phyloP scores from a whole-genome alignment of 2,113 vertebrate species.

The Monopterus albus region DNA sequence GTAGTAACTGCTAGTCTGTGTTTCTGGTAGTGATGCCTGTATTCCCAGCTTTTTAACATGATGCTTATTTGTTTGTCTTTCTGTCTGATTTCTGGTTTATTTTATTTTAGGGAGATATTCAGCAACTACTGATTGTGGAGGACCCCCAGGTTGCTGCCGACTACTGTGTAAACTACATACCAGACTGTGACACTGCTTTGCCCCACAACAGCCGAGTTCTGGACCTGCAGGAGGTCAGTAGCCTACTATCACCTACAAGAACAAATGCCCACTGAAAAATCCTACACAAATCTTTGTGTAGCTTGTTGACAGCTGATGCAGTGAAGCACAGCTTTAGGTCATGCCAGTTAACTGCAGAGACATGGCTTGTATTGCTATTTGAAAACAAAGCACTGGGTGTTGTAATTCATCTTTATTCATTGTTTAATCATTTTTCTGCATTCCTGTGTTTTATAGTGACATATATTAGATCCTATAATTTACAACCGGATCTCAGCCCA shows the following conservation, averaged over 20 bases:
- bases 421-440: background rate
- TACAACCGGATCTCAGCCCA: conserved; percentile 11
- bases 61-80: conserved; percentile 29
- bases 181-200: conserved; percentile 82
- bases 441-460: background rate
- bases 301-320: background rate
- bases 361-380: background rate
- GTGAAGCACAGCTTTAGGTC: background rate
- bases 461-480: too few species aligned
- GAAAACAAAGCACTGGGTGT: background rate
- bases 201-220: conserved; percentile 69
- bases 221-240: conserved; percentile 76
- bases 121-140: conserved; percentile 87
- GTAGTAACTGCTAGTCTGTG: background rate
- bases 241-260: conserved; percentile 35
- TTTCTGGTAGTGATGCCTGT: conserved; percentile 2
- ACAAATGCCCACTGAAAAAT: conserved; percentile 14
- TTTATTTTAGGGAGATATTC: conserved; percentile 87
- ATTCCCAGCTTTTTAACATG: background rate
- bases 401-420: background rate
- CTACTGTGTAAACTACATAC: conserved; percentile 88
- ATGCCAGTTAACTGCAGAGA: background rate
- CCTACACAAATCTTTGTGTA: background rate
- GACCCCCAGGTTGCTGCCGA: conserved; percentile 84
- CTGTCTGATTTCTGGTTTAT: conserved; percentile 26